phyloP scores from a whole-genome alignment of 1,140 invertebrate species.

The Hormaphis cornu region DNA sequence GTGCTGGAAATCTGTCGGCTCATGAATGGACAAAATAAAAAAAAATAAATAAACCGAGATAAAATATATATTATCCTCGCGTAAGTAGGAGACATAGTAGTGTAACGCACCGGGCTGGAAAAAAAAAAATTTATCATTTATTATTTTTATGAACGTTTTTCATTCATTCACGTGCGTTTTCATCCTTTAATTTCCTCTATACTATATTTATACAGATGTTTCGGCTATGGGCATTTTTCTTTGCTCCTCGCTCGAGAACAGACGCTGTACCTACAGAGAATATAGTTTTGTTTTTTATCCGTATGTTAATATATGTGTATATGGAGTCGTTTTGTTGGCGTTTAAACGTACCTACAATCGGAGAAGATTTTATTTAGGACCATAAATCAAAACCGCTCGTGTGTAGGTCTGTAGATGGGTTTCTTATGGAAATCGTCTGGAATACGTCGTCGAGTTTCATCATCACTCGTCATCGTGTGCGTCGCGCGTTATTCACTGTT shows the following conservation, averaged over 20 bases:
- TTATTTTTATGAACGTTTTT: too few species aligned
- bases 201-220: too few species aligned
- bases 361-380: slow-evolving; percentile 12
- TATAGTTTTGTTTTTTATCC: not conserved
- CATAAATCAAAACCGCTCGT: slow-evolving; percentile 20
- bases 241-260: not conserved
- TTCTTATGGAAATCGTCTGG: slow-evolving; percentile 2
- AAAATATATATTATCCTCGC: slow-evolving; percentile 13
- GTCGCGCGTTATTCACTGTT: too few species aligned
- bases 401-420: too few species aligned
- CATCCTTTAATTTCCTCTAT: too few species aligned
- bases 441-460: too few species aligned
- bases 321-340: not conserved
- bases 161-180: too few species aligned
- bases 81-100: too few species aligned
- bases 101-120: too few species aligned
- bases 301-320: not conserved
- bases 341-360: not conserved
- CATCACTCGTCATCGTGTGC: too few species aligned
- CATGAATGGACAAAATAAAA: not conserved
- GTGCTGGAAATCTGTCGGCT: too few species aligned
- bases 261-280: not conserved
- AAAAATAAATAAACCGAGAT: not conserved
- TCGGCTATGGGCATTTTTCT: not conserved
- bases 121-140: too few species aligned